Evolutionary conservation across 2,888 invertebrate genomes (phyloP), one percentile per base, ranked within the genome.

Genomic region (Notocelia uddmanniana): DNA sequence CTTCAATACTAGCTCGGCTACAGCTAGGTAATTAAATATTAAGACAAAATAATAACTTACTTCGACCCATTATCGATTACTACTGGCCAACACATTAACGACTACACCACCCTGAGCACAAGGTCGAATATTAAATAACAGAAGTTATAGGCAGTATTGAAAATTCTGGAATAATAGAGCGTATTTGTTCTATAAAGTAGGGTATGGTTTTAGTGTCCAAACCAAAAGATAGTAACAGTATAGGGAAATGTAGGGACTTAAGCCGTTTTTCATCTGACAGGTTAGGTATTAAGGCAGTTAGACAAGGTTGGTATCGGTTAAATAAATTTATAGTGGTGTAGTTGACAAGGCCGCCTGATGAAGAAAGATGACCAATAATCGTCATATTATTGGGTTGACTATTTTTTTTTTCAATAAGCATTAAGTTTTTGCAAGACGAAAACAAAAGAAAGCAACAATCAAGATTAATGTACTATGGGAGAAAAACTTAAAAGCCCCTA

Each of bases 161-260:
- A 52, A 19, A 57, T 34, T 55, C 54, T 62, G n/a, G 41, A 57
- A 66, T 57, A 66, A 23, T 55, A 67, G 21, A 67, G 18, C 21
- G 71, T 71, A 60, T 71, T 71, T 71, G 66, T 66, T 71, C 45
- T 71, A 9, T 54, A 31, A 71, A 71, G 59, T 71, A 67, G 59
- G 59, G 54, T 71, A 71, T 54, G 37, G 64, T n/a, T 63, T 50
- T 15, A 15, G 11, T 11, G 15, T 13, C 8, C 5, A 18, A 5
- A 5, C 23, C 21, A 37, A 54, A 64, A 64, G 37, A 10, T 21
- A 23, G 9, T 54, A 64, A 6, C 9, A 10, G 5, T 10, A 15
- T 15, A 37, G 13, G 52, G 1, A 37, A 10, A n/a, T 15, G 18
- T n/a, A 11, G 52, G n/a, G n/a, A 19, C 37, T 37, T 64, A n/a